These are phyloP conservation scores for Ditylenchus weischeri DNA, from an alignment of 2,888 invertebrate species.

Conservation along the genomic window DNA sequence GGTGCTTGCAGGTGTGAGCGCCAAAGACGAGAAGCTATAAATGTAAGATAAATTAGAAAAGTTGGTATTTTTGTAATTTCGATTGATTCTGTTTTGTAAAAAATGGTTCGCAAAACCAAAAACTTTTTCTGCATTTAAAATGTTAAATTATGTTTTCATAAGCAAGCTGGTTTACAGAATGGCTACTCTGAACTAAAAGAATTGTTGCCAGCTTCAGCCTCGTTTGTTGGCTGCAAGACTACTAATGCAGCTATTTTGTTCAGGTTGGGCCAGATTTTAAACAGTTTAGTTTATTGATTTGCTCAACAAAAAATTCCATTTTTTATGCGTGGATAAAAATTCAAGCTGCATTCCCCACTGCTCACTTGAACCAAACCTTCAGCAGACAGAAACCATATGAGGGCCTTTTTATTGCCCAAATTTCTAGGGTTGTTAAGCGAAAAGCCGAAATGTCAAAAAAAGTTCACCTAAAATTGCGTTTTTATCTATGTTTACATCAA, in stretches of 20 bases:
- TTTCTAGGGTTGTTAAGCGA: too few species aligned
- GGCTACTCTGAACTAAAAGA: conserved; percentile 58
- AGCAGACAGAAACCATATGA: too few species aligned
- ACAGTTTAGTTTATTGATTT: not conserved
- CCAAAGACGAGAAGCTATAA: conserved; percentile 54
- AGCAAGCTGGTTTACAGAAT: conserved; percentile 39
- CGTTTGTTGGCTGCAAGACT: conserved; percentile 56
- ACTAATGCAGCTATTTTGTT: conserved; percentile 58
- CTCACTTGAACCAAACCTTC: too few species aligned
- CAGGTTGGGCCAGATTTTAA: conserved; percentile 27
- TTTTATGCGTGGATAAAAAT: too few species aligned
- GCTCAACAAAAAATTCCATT: not conserved
- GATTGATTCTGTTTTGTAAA: conserved; percentile 11
- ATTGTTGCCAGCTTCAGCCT: conserved; percentile 52
- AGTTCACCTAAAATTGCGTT: too few species aligned
- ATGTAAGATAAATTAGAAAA: conserved; percentile 26
- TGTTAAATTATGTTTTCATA: too few species aligned
- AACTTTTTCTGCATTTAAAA: too few species aligned
- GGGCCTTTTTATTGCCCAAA: too few species aligned
- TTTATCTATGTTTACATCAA: too few species aligned
- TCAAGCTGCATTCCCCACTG: too few species aligned
- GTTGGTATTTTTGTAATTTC: conserved; percentile 8
- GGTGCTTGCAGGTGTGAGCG: conserved; percentile 46
- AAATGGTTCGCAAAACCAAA: too few species aligned
- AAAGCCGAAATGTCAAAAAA: too few species aligned